Conservation (phyloP, 2,113 vertebrate species). For the Zeus faber region DNA sequence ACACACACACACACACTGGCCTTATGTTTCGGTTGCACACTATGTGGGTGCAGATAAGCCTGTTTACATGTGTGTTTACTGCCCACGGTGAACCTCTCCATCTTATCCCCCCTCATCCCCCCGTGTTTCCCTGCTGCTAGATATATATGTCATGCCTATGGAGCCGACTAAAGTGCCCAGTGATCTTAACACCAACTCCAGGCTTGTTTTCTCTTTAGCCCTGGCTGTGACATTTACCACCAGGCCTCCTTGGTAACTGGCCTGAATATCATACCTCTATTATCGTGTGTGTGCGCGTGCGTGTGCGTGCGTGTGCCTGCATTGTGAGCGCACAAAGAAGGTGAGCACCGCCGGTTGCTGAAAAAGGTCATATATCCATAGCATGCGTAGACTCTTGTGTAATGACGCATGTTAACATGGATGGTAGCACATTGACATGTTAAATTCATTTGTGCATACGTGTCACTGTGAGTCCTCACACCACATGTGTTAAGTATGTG, state of each 20-base stretch:
- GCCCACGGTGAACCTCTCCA: slow-evolving; percentile 29
- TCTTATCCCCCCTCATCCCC: slow-evolving; percentile 33
- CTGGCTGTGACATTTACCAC: slow-evolving; percentile 65
- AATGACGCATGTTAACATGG: too few relatives aligned
- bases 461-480: too few relatives aligned
- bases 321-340: too few relatives aligned
- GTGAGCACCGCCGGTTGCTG: too few relatives aligned
- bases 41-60: slow-evolving; percentile 30
- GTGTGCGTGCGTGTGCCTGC: slow-evolving; percentile 10
- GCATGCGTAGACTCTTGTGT: not conserved
- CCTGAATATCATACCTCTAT: slow-evolving; percentile 48
- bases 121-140: slow-evolving; percentile 43
- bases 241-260: slow-evolving; percentile 39
- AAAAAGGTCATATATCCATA: too few relatives aligned
- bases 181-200: slow-evolving; percentile 61
- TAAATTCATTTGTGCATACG: not conserved
- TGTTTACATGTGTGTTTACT: slow-evolving; percentile 59
- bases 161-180: slow-evolving; percentile 46
- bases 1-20: not conserved
- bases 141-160: slow-evolving; percentile 65
- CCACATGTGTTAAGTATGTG: too few relatives aligned
- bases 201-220: slow-evolving; percentile 70
- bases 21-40: slow-evolving; percentile 26
- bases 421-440: not conserved
- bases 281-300: slow-evolving; percentile 38